Conservation (phyloP, 2,888 invertebrate species). For the Sarcophaga subvicina region DNA sequence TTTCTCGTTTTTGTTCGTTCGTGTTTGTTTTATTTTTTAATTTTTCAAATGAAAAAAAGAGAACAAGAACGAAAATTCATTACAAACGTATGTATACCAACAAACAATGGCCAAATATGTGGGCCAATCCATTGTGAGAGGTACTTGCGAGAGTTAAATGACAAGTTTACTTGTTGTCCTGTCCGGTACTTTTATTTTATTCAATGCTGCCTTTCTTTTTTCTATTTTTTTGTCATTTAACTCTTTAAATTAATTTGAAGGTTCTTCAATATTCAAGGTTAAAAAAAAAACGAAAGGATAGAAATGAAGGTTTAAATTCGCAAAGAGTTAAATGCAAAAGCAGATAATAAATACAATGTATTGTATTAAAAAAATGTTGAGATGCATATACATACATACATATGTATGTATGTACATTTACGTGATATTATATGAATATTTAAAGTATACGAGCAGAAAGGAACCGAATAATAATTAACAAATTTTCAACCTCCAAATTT, state of each 20-base stretch:
- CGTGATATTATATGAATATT: no score
- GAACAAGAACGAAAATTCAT: background rate
- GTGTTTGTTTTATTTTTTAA: no score
- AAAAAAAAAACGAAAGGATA: background rate
- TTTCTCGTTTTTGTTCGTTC: no score
- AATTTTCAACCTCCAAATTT: no score
- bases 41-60: slow-evolving; percentile 6
- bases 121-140: background rate
- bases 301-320: slow-evolving; percentile 4
- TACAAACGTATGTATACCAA: slow-evolving; percentile 3
- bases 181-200: background rate
- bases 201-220: background rate
- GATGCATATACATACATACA: no score
- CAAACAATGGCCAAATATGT: slow-evolving; percentile 15
- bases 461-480: no score
- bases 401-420: no score
- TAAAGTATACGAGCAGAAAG: no score
- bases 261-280: slow-evolving; percentile 29
- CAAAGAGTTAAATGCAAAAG: background rate
- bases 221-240: slow-evolving; percentile 16
- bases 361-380: no score
- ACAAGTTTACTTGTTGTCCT: slow-evolving; percentile 14
- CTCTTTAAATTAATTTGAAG: slow-evolving; percentile 17
- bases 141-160: slow-evolving; percentile 15
- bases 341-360: background rate